Evolutionary conservation across 2,797 vertebrate genomes (phyloP).

Genomic region (Tympanoctomys barrerae): DNA sequence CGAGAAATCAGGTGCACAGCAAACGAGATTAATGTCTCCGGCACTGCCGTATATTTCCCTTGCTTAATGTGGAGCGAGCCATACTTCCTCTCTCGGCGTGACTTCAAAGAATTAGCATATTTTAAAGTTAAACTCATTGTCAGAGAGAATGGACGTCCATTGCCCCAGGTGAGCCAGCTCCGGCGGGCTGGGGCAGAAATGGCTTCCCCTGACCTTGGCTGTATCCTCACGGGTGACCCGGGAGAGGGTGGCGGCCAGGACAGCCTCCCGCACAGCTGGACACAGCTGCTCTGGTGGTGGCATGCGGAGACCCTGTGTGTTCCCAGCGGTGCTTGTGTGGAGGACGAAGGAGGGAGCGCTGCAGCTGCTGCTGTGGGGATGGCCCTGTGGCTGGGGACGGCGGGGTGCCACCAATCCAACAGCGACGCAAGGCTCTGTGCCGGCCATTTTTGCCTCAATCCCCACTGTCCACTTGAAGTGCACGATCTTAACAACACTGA

Average conservation of each 20-base stretch:
- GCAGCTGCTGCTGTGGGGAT: neutral
- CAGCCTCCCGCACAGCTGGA: neutral
- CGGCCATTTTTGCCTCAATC: accelerated
- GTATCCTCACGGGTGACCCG: constrained; percentile 10
- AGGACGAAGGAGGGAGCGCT: constrained; percentile 49
- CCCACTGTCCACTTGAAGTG: too few relatives aligned
- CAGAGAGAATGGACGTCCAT: constrained; percentile 78
- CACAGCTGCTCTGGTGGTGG: neutral
- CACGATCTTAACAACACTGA: neutral
- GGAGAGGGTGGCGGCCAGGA: neutral
- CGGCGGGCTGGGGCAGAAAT: constrained; percentile 1
- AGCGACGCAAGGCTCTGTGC: neutral
- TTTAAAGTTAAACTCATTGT: constrained; percentile 82
- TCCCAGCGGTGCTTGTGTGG: neutral
- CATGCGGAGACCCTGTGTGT: neutral
- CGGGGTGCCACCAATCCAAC: neutral
- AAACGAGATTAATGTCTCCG: constrained; percentile 81
- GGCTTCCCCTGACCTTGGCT: constrained; percentile 63
- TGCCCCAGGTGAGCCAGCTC: constrained; percentile 73
- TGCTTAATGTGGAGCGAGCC: constrained; percentile 44
- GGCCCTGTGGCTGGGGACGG: neutral
- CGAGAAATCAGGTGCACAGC: constrained; percentile 77
- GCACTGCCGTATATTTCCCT: constrained; percentile 49
- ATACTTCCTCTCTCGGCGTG: constrained; percentile 68
- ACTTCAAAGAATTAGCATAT: constrained; percentile 81